These are phyloP conservation scores for Siderastrea radians DNA, from an alignment of 92 coral and sea anemone genomes.

Conservation along the genomic window DNA sequence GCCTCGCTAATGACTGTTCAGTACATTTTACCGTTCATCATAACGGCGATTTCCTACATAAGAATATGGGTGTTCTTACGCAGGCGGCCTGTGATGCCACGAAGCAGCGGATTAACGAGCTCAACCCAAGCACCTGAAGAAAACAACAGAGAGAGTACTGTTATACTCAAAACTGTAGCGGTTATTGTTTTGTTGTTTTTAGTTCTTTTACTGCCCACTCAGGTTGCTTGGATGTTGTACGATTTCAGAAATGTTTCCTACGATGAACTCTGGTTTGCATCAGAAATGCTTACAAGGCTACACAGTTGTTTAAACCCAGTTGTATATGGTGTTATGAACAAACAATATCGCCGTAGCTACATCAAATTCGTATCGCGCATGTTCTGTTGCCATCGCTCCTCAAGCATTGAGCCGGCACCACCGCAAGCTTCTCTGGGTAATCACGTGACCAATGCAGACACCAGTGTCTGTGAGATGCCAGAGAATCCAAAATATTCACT, in stretches of 20 bases:
- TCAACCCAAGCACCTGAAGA: constrained; percentile 5
- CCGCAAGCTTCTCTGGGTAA: not conserved
- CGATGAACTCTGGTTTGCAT: constrained; percentile 46
- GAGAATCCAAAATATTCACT: no score
- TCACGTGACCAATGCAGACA: not conserved
- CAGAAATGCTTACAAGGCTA: constrained; percentile 71
- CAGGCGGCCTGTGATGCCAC: constrained; percentile 45
- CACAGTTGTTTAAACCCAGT: constrained; percentile 87
- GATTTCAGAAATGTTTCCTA: constrained; percentile 67
- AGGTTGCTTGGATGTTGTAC: constrained; percentile 82
- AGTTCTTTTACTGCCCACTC: constrained; percentile 71
- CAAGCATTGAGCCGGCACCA: not conserved
- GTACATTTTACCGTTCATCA: constrained; percentile 68
- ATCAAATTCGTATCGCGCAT: constrained; percentile 11
- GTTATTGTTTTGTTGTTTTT: constrained; percentile 74
- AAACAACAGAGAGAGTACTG: constrained; percentile 65
- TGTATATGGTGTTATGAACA: constrained; percentile 78
- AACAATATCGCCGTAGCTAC: constrained; percentile 77
- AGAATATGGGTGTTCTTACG: constrained; percentile 67
- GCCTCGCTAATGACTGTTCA: constrained; percentile 16
- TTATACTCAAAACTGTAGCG: constrained; percentile 74
- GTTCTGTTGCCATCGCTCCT: constrained; percentile 7
- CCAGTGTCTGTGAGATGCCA: not conserved
- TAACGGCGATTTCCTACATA: constrained; percentile 73
- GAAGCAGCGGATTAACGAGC: not conserved